Evolutionary conservation across 1,140 invertebrate genomes (phyloP).

Genomic region (Plodia interpunctella): DNA sequence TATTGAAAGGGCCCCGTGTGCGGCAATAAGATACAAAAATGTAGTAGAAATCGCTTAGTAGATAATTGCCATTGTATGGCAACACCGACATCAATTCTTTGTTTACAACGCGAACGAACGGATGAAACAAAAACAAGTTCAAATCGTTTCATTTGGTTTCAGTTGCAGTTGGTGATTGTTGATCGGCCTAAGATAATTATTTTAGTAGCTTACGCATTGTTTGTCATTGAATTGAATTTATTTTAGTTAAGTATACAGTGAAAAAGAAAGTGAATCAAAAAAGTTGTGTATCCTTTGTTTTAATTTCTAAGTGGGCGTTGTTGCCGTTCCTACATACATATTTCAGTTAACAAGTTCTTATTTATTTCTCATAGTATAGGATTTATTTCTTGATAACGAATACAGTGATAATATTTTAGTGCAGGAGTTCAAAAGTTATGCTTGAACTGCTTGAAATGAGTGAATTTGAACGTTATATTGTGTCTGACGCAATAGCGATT

Average conservation of each 20-base stretch:
- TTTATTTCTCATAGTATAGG: not conserved
- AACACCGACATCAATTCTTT: constrained; percentile 35
- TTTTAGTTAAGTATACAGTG: not conserved
- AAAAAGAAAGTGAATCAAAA: not conserved
- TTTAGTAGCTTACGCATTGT: no score
- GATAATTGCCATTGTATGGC: constrained; percentile 11
- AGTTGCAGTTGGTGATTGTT: no score
- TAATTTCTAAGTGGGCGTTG: constrained; percentile 43
- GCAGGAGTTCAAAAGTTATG: constrained; percentile 44
- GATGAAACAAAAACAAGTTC: constrained; percentile 48
- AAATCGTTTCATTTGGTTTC: constrained; percentile 9
- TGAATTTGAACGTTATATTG: constrained; percentile 55
- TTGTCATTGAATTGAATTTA: no score
- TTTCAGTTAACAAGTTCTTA: constrained; percentile 18
- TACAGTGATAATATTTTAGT: constrained; percentile 20
- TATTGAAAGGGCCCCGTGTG: no score
- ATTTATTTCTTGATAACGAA: constrained; percentile 13
- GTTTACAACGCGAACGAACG: constrained; percentile 50
- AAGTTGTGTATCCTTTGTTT: constrained; percentile 14
- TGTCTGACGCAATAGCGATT: constrained; percentile 72
- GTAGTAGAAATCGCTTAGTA: no score
- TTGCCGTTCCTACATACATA: constrained; percentile 52
- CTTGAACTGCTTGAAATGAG: constrained; percentile 65
- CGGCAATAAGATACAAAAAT: no score
- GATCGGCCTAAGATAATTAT: no score